phyloP scores from a whole-genome alignment of 1,140 invertebrate genomes.

The Orius insidiosus region DNA sequence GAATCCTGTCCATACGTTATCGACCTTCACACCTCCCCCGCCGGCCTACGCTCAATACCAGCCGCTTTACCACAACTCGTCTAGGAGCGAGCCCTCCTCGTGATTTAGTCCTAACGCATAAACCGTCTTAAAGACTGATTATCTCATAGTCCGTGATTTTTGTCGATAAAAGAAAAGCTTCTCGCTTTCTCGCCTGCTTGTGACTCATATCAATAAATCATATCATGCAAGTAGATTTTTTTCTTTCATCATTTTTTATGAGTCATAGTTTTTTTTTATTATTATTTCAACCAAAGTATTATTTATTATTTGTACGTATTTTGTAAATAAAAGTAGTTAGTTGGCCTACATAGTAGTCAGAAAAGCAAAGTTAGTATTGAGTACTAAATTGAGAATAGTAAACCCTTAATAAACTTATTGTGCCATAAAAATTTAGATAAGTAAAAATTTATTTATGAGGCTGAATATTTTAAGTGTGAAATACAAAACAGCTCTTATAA shows the following conservation, averaged over 20 bases:
- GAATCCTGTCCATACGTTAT: conserved; percentile 12
- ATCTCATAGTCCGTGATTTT: background rate
- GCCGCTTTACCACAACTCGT: conserved; percentile 17
- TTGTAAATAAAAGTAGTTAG: conserved; percentile 14
- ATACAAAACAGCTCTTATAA: no score
- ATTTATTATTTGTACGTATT: conserved; percentile 3
- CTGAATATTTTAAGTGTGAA: conserved; percentile 6
- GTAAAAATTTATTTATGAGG: background rate
- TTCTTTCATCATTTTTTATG: background rate
- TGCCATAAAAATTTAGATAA: background rate
- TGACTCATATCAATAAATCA: conserved; percentile 17
- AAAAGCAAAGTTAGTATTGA: background rate
- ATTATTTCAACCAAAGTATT: background rate
- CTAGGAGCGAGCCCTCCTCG: conserved; percentile 14
- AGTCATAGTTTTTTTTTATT: background rate
- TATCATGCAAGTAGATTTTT: background rate
- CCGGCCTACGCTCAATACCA: conserved; percentile 15
- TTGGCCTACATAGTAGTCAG: conserved; percentile 13
- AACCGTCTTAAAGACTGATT: conserved; percentile 4
- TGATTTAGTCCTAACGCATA: background rate
- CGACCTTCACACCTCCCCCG: conserved; percentile 11
- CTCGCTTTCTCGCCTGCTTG: conserved; percentile 10
- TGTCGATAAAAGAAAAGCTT: conserved; percentile 1
- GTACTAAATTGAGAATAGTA: background rate
- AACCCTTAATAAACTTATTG: background rate